Percentiles rank a stretch among this genome's conserved stretches.
Conservation (phyloP, 2,797 vertebrate species). For the Trematomus bernacchii region DNA sequence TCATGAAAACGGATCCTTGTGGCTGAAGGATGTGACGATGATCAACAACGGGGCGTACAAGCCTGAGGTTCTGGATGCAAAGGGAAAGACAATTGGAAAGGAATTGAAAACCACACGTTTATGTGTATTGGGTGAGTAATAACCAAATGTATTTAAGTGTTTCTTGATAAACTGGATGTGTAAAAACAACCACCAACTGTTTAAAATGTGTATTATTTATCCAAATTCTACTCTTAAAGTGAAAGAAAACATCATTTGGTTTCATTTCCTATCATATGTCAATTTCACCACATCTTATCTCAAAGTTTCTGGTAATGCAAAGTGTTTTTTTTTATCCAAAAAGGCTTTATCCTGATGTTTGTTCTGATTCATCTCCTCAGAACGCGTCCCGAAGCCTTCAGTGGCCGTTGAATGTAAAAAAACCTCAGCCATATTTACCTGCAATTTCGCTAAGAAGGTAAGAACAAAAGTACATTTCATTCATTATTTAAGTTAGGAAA, state of each 20-base stretch:
- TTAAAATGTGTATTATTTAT: not conserved
- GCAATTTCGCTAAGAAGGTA: not conserved
- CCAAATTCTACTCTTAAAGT: not conserved
- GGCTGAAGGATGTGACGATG: not conserved
- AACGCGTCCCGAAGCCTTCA: not conserved
- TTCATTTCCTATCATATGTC: not conserved
- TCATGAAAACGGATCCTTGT: constrained; percentile 11
- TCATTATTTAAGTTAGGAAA: not conserved
- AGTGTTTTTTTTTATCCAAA: no score
- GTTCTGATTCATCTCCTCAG: constrained; percentile 11
- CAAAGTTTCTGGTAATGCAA: no score
- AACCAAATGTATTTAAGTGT: not conserved
- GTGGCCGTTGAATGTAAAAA: rapidly evolving
- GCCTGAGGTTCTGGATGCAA: rapidly evolving
- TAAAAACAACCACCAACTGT: no score
- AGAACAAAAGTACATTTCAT: constrained; percentile 20
- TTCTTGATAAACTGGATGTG: not conserved
- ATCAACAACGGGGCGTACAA: rapidly evolving
- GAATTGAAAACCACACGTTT: rapidly evolving
- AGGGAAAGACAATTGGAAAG: rapidly evolving
- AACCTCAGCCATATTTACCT: not conserved
- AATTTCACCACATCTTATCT: no score
- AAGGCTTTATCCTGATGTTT: not conserved
- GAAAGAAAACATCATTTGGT: not conserved
- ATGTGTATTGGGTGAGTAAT: constrained; percentile 57